Base-by-base conservation (phyloP, 2,113 vertebrate genomes). In the Grus americana region DNA sequence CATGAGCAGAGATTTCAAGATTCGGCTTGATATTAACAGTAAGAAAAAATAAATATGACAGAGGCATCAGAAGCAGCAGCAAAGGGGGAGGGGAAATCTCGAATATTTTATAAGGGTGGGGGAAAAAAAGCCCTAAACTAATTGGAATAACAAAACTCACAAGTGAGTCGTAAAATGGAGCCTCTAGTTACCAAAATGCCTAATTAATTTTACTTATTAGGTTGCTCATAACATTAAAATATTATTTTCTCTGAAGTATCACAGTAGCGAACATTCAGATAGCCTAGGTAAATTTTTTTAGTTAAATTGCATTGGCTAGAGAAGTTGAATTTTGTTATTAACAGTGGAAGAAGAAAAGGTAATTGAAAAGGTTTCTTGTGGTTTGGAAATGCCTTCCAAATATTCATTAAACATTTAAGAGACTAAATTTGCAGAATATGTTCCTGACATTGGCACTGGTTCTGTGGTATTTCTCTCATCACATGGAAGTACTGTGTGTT, bases 381-480 rank as follows among this genome's bases (percentile, higher is more conserved):
- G 82, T 94, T 97, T 98, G 96, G 97, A 98, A 98, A 97, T 98
- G 97, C 67, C 97, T 98, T 98, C 98, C 98, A 98, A 98, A 98
- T 98, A 98, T 97, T 98, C 98, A 98, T 98, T 98, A 98, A 98
- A 98, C 96, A 98, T 98, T 98, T 98, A 98, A 98, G 97, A 96
- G 19, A 97, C 98, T 98, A 98, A 98, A 98, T 98, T 98, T 98
- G 98, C 97, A 98, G 98, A 98, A 98, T 98, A 98, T 98, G 98
- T 98, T 98, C 96, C 98, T 98, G 97, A 98, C 97, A 95, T 95
- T 98, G 98, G 98, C 97, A 97, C 97, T 97, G 97, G 97, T 97
- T 98, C 97, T 98, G 97, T 97, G 97, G 98, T 94, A 98, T 98
- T 98, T 98, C 97, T 98, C 98, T 98, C 97, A 98, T 98, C 98